These are phyloP conservation scores for Cheilosia grossa DNA, from an alignment of 2,888 invertebrate species.

Conservation along the genomic window DNA sequence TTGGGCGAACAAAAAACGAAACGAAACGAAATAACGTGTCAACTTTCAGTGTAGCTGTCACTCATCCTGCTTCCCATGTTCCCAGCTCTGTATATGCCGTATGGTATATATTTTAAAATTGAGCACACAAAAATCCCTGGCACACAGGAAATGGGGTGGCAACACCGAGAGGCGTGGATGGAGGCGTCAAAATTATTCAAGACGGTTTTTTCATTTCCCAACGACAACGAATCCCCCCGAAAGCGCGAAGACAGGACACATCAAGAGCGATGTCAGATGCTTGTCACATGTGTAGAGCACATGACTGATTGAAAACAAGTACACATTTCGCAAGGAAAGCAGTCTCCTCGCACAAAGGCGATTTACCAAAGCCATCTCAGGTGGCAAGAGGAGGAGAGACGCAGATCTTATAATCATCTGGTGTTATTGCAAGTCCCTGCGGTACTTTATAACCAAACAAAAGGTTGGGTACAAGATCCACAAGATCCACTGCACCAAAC, in stretches of 20 bases:
- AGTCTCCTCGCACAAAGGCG: slow-evolving; percentile 14
- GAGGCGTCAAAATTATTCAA: slow-evolving; percentile 69
- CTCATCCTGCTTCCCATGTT: slow-evolving; percentile 49
- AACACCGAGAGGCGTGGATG: slow-evolving; percentile 52
- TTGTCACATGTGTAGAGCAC: slow-evolving; percentile 47
- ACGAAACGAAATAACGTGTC: slow-evolving; percentile 72
- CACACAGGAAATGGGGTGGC: slow-evolving; percentile 56
- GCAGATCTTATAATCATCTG: not conserved
- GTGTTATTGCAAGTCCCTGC: not conserved
- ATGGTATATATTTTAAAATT: slow-evolving; percentile 35
- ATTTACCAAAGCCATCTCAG: slow-evolving; percentile 23
- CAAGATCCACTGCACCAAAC: slow-evolving; percentile 22
- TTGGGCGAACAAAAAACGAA: slow-evolving; percentile 35
- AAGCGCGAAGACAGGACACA: slow-evolving; percentile 58
- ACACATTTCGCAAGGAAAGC: slow-evolving; percentile 34
- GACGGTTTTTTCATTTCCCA: slow-evolving; percentile 58
- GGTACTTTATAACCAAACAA: slow-evolving; percentile 22
- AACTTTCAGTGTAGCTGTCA: slow-evolving; percentile 74
- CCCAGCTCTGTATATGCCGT: not conserved
- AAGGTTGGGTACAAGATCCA: slow-evolving; percentile 22
- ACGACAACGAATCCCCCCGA: slow-evolving; percentile 22
- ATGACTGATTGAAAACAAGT: slow-evolving; percentile 39
- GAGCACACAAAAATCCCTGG: slow-evolving; percentile 30
- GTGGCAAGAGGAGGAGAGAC: slow-evolving; percentile 3
- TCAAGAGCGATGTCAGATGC: slow-evolving; percentile 60